phyloP scores from a whole-genome alignment of 2,888 invertebrate species.

The Nectonema munidae region DNA sequence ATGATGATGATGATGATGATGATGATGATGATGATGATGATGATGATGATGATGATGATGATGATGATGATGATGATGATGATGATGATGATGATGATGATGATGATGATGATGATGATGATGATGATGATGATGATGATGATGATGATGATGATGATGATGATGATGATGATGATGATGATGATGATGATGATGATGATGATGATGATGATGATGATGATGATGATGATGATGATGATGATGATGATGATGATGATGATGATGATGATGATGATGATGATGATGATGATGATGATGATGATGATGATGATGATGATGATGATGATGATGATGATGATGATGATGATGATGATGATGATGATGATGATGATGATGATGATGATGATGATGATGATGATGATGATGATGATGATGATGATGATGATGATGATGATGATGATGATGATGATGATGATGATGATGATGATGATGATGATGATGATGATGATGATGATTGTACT shows the following conservation, averaged over 20 bases:
- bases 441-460: background rate
- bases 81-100: slow-evolving; percentile 5
- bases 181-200: slow-evolving; percentile 5
- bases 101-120: background rate
- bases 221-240: background rate
- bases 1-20: background rate
- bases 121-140: background rate
- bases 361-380: too few relatives aligned
- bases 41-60: slow-evolving; percentile 1
- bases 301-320: too few relatives aligned
- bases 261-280: background rate
- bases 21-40: background rate
- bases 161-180: background rate
- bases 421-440: background rate
- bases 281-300: too few relatives aligned
- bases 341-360: too few relatives aligned
- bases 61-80: background rate
- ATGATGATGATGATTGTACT: too few relatives aligned
- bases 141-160: slow-evolving; percentile 1
- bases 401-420: background rate
- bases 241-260: slow-evolving; percentile 1
- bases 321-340: too few relatives aligned
- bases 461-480: background rate
- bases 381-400: background rate
- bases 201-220: background rate